These are phyloP conservation scores for Arion vulgaris DNA, from an alignment of 1,140 invertebrate species.

Conservation along the genomic window DNA sequence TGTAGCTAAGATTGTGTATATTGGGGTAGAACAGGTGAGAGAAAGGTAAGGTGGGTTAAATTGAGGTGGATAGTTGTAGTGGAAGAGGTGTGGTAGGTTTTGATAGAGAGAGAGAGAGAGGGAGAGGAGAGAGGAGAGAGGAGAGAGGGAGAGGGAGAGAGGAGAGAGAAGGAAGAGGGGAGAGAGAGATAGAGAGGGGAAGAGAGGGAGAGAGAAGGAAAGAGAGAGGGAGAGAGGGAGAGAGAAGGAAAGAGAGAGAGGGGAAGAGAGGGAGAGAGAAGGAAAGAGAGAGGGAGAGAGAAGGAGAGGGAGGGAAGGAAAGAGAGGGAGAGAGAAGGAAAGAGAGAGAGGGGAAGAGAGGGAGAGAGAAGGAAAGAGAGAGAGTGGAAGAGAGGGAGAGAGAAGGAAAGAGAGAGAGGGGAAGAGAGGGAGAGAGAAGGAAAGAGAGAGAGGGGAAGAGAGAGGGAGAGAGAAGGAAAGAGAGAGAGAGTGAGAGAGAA, in stretches of 20 bases:
- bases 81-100: too few species aligned
- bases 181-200: neutral
- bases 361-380: too few species aligned
- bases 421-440: too few species aligned
- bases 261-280: neutral
- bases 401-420: too few species aligned
- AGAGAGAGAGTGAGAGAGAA: too few species aligned
- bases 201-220: neutral
- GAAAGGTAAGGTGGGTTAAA: too few species aligned
- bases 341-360: too few species aligned
- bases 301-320: neutral
- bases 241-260: neutral
- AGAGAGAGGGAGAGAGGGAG: neutral
- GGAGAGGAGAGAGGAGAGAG: neutral
- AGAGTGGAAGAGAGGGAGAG: neutral
- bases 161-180: neutral
- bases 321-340: neutral
- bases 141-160: neutral
- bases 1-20: too few species aligned
- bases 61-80: too few species aligned
- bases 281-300: neutral
- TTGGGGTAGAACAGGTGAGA: too few species aligned
- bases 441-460: too few species aligned
- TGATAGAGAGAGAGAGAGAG: neutral
- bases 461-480: too few species aligned